These are phyloP conservation scores for Crocallis elinguaria DNA, from an alignment of 2,888 invertebrate species.

Conservation along the genomic window DNA sequence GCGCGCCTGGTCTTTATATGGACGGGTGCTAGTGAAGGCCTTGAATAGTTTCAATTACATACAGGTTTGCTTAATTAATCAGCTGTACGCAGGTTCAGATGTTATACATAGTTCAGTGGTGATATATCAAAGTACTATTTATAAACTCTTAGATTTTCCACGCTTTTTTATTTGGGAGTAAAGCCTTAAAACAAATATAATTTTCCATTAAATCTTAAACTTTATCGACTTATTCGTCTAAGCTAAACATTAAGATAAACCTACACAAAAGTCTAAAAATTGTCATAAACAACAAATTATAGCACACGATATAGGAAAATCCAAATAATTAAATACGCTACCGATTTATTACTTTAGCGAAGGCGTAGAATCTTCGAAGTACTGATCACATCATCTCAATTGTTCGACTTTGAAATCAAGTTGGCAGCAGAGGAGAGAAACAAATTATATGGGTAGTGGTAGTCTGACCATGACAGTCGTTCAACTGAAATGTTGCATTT, in stretches of 20 bases:
- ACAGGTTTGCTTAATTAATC: conserved; percentile 19
- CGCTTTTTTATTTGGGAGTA: not conserved
- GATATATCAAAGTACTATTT: not conserved
- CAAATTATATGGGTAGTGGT: too few relatives aligned
- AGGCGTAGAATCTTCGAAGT: conserved; percentile 3
- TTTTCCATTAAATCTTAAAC: not conserved
- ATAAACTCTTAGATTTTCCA: not conserved
- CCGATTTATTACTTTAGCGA: conserved; percentile 1
- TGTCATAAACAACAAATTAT: not conserved
- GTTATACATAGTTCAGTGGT: not conserved
- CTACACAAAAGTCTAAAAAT: not conserved
- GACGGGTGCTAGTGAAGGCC: conserved; percentile 46
- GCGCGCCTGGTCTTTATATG: conserved; percentile 60
- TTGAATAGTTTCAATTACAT: conserved; percentile 19
- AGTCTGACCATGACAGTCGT: too few relatives aligned
- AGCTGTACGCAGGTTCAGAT: conserved; percentile 10
- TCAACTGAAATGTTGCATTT: too few relatives aligned
- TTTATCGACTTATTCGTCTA: not conserved
- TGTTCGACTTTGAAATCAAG: not conserved
- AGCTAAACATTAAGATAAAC: conserved; percentile 10
- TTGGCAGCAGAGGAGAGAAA: not conserved
- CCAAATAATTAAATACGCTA: not conserved
- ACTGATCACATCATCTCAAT: not conserved
- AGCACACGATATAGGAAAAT: not conserved
- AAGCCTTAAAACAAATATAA: not conserved